phyloP scores from a whole-genome alignment of 2,888 invertebrate species.

The Abrostola triplasia region DNA sequence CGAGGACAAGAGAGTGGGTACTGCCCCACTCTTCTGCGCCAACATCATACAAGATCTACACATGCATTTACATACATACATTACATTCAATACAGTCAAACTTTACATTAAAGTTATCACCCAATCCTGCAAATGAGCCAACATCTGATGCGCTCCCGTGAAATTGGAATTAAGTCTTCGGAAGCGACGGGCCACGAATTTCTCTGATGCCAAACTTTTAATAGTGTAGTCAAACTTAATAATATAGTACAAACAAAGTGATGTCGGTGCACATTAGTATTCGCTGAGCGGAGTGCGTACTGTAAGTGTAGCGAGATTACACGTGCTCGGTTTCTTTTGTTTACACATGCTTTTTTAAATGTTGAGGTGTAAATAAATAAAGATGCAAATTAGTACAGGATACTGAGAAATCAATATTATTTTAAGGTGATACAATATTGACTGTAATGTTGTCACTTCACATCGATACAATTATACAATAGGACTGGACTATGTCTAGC shows the following conservation, averaged over 20 bases:
- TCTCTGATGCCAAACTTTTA: slow-evolving; percentile 46
- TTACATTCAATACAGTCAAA: neutral
- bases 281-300: slow-evolving; percentile 37
- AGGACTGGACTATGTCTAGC: no score
- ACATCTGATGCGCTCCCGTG: slow-evolving; percentile 21
- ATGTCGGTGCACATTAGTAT: slow-evolving; percentile 48
- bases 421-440: no score
- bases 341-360: slow-evolving; percentile 9
- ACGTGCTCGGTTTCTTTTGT: slow-evolving; percentile 23
- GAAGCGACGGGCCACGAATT: slow-evolving; percentile 31
- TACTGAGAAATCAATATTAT: no score
- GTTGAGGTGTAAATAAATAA: neutral
- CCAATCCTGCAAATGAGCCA: slow-evolving; percentile 31
- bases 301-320: slow-evolving; percentile 32
- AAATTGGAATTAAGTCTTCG: slow-evolving; percentile 42
- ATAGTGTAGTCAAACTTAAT: slow-evolving; percentile 56
- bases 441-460: no score
- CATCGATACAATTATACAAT: no score
- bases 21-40: no score
- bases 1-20: no score
- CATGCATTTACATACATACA: neutral
- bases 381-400: no score
- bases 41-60: no score
- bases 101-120: slow-evolving; percentile 1
- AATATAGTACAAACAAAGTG: slow-evolving; percentile 49